A percentile compares a stretch with the other conserved stretches of the same genome.
Evolutionary conservation across 2,113 vertebrate genomes (phyloP).

Genomic region (Coregonus clupeaformis): DNA sequence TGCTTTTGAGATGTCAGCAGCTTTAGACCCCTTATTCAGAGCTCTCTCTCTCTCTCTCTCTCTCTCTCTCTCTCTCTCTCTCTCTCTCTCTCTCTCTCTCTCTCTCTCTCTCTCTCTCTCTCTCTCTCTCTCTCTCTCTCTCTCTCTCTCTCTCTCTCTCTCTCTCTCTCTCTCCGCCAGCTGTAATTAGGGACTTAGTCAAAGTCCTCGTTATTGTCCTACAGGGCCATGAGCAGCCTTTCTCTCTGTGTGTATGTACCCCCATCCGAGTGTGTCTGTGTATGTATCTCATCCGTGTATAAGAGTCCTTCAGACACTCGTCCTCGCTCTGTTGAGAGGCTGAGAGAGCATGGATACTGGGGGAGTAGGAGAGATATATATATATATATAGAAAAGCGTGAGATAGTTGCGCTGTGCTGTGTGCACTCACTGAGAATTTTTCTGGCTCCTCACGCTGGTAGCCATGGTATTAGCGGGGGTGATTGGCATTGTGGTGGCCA

Average conservation of each 20-base stretch:
- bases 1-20: conserved; percentile 57
- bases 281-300: neutral
- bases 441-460: conserved; percentile 60
- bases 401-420: conserved; percentile 53
- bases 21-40: conserved; percentile 46
- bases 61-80: neutral
- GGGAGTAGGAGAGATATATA: too few species aligned
- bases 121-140: neutral
- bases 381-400: too few species aligned
- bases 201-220: conserved; percentile 18
- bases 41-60: neutral
- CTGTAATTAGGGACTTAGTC: conserved; percentile 26
- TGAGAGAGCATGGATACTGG: conserved; percentile 8
- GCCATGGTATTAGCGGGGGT: conserved; percentile 60
- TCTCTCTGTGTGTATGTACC: neutral
- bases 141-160: neutral
- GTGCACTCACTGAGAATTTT: conserved; percentile 66
- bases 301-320: conserved; percentile 21
- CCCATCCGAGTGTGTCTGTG: conserved; percentile 10
- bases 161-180: conserved; percentile 15
- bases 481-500: conserved; percentile 51
- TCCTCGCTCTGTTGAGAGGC: conserved; percentile 14
- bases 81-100: conserved; percentile 10
- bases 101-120: neutral
- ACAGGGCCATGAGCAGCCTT: neutral